Evolutionary conservation across 2,888 invertebrate species (phyloP), one percentile per base, ranked within the genome.

Genomic region (Syrphus vitripennis): DNA sequence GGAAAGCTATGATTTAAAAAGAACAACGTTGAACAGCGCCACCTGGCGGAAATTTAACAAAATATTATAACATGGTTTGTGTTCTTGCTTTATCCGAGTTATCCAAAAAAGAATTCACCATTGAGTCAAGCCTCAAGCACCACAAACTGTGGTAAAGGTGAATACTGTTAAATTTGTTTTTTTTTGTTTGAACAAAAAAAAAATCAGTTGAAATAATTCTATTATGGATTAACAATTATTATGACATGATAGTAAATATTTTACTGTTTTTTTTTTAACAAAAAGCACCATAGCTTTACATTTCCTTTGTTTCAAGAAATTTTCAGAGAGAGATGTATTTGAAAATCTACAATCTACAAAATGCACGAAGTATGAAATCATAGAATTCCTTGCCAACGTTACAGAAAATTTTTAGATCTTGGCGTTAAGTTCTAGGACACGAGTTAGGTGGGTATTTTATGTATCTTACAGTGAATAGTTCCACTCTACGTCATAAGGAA

Each of bases 401-500:
- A n/a, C n/a, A n/a, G n/a, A n/a, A n/a, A n/a, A n/a, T n/a, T n/a
- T n/a, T n/a, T n/a, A n/a, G n/a, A n/a, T n/a, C n/a, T n/a, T n/a
- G n/a, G n/a, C n/a, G n/a, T n/a, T n/a, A n/a, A n/a, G n/a, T n/a
- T n/a, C n/a, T n/a, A n/a, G n/a, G n/a, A 55, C 45, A 74, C 65
- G 55, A 29, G 81, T 65, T 63, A 57, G 40, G 37, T 63, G 19
- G 48, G 45, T 16, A 21, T 29, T 34, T 40, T n/a, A n/a, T n/a
- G 12, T 34, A 16, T 16, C 37, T 55, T 9, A 6, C 31, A n/a
- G 34, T 45, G 29, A 29, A 65, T 48, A 48, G 10, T 59, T 59
- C 7, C 70, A 67, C 50, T 50, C n/a, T 53, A 59, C 65, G 75
- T 79, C 50, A 65, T 26, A 16, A 19, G 53, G 50, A 71, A 65